phyloP scores from a whole-genome alignment of 2,888 invertebrate species.

The Lingula anatina region DNA sequence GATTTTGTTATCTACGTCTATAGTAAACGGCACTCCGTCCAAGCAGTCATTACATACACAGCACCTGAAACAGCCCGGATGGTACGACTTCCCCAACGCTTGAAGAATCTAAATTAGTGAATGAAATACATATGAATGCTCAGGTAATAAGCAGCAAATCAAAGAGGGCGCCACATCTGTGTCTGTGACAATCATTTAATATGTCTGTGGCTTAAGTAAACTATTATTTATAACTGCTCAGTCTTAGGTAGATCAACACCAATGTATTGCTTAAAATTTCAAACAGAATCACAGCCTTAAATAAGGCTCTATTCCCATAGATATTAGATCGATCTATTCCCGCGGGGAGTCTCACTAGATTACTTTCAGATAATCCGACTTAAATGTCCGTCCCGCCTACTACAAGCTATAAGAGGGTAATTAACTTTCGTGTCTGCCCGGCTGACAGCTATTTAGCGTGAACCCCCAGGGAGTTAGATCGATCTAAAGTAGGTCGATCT shows the following conservation, averaged over 20 bases:
- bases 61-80: constrained; percentile 98
- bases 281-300: no score
- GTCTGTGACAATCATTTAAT: background rate
- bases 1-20: constrained; percentile 95
- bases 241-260: background rate
- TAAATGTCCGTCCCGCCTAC: no score
- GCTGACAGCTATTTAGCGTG: no score
- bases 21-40: constrained; percentile 97
- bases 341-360: no score
- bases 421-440: no score
- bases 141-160: background rate
- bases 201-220: background rate
- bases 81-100: constrained; percentile 99
- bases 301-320: no score
- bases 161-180: background rate
- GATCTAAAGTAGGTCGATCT: no score
- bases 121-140: constrained; percentile 9
- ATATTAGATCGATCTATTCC: no score
- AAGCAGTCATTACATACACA: constrained; percentile 96
- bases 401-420: no score
- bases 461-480: no score
- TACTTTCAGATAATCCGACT: no score
- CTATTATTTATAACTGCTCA: background rate
- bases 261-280: no score
- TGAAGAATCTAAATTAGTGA: constrained; percentile 88